These are phyloP conservation scores for Balanococcus diminutus DNA, from an alignment of 2,888 invertebrate genomes.

Conservation along the genomic window DNA sequence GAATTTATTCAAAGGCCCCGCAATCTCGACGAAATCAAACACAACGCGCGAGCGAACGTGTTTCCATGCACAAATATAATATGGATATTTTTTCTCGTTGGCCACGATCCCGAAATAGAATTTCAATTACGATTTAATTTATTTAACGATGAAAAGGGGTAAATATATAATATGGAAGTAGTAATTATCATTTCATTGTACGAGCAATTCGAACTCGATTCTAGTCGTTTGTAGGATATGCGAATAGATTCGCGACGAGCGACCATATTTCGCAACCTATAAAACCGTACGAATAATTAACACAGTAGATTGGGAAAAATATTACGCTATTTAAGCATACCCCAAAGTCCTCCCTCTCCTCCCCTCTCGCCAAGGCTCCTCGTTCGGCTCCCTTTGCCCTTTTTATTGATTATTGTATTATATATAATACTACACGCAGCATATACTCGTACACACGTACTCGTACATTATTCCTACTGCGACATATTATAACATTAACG, in stretches of 20 bases:
- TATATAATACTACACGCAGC: neutral
- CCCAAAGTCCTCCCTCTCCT: neutral
- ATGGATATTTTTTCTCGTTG: neutral
- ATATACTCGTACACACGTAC: neutral
- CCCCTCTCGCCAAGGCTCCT: neutral
- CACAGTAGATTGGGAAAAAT: neutral
- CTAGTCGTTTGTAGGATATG: neutral
- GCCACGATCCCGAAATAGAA: neutral
- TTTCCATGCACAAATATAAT: too few relatives aligned
- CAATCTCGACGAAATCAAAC: too few relatives aligned
- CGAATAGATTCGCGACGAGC: neutral
- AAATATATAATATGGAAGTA: neutral
- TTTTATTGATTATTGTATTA: constrained; percentile 8
- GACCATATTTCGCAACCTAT: constrained; percentile 5
- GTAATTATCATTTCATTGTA: constrained; percentile 16
- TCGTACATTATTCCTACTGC: neutral
- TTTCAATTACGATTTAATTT: constrained; percentile 23
- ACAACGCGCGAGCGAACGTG: too few relatives aligned
- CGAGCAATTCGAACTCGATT: neutral
- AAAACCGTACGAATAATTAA: constrained; percentile 10
- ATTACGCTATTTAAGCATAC: neutral
- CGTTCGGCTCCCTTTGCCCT: neutral
- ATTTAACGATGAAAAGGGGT: neutral
- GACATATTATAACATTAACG: constrained; percentile 15
- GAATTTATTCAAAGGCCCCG: too few relatives aligned